Evolutionary conservation across 2,888 invertebrate species (phyloP), one percentile per base, ranked within the genome.

Genomic region (Rhamnusium bicolor): DNA sequence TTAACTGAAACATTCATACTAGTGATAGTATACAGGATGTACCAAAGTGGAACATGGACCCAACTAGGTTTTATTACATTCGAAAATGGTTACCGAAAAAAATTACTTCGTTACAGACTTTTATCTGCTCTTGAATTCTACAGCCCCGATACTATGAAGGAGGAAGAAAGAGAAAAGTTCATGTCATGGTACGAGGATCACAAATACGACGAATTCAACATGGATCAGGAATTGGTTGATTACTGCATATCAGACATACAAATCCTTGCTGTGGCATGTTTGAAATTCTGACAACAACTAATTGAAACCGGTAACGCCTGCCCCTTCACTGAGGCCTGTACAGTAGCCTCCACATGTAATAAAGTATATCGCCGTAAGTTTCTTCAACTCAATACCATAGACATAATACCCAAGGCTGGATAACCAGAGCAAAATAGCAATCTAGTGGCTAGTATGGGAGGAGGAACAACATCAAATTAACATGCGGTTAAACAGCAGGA

Each of bases 221-320:
- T 85, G 69, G 16, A 79, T 63, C 71, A 77, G 24, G 84, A 85
- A 60, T 46, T 86, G 1, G 56, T 82, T 0, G 74, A 75, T 4
- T 81, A 82, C 49, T 81, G 80, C 65, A 47, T 76, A 4, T 60
- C 56, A 8, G 80, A 80, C 69, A 83, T 85, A 0, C 75, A 76
- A 7, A 85, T 84, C 70, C 69, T 85, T 18, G 68, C 78, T 5
- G 71, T 73, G 14, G 80, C 83, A 0, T 85, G 83, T 66, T 8
- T 80, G 24, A 79, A 75, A 69, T 85, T 82, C 73, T 72, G 83
- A 51, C 53, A 79, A 51, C 62, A 67, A 3, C 72, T 85, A 19
- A 40, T 84, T 1, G 56, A 69, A 10, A 71, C 66, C n/a, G 76
- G 74, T 0, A 74, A 74, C 18, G 82, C 69, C 0, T 72, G 69